Evolutionary conservation across 2,888 invertebrate genomes (phyloP).

Genomic region (Cybosia mesomella): DNA sequence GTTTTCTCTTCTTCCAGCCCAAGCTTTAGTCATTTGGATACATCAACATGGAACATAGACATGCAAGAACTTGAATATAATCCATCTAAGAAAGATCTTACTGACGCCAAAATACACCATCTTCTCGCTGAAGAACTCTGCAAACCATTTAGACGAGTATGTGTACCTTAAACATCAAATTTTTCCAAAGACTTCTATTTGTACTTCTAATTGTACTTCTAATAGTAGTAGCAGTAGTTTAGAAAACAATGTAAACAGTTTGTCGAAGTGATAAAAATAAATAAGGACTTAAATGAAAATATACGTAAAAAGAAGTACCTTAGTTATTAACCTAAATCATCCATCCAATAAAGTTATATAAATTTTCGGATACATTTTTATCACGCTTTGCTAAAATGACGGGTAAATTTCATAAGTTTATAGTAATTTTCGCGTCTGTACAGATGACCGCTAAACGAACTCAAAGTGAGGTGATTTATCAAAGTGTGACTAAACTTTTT

Average conservation of each 20-base stretch:
- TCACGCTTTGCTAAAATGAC: not conserved
- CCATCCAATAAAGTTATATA: not conserved
- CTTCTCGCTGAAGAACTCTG: conserved; percentile 95
- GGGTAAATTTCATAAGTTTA: not conserved
- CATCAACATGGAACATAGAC: conserved; percentile 96
- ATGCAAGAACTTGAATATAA: conserved; percentile 97
- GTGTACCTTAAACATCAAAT: conserved; percentile 54
- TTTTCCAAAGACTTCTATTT: not conserved
- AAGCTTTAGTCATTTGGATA: conserved; percentile 94
- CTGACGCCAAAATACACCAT: conserved; percentile 97
- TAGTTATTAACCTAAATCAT: not conserved
- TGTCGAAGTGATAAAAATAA: not conserved
- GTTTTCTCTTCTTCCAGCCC: conserved; percentile 85
- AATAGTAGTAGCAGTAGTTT: no score
- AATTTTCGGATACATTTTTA: not conserved
- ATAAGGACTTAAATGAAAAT: no score
- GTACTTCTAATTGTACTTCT: not conserved
- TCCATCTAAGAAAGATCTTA: conserved; percentile 96
- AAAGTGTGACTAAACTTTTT: not conserved
- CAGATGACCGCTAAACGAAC: not conserved
- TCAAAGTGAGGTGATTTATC: not conserved
- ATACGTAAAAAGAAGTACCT: not conserved
- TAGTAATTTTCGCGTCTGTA: conserved; percentile 1
- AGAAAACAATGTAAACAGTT: not conserved
- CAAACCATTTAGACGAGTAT: conserved; percentile 95